These are phyloP conservation scores for Epizoanthus fatuus DNA, from an alignment of 92 coral and sea anemone genomes.

Conservation along the genomic window DNA sequence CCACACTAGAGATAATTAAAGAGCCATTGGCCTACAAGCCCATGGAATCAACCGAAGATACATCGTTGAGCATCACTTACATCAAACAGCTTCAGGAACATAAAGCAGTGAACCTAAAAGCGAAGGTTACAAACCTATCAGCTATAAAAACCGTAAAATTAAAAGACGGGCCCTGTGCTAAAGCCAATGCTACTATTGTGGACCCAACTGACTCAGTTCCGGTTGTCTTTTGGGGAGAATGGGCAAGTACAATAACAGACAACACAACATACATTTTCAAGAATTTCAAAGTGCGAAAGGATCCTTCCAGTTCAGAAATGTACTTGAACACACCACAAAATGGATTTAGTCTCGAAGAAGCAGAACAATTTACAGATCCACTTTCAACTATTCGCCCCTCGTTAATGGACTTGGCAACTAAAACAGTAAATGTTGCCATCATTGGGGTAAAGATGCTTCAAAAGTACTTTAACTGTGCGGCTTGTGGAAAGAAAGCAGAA, in stretches of 20 bases:
- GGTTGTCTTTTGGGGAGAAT: conserved; percentile 34
- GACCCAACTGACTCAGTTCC: conserved; percentile 46
- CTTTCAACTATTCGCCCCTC: conserved; percentile 12
- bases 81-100: conserved; percentile 23
- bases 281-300: not conserved
- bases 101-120: conserved; percentile 37
- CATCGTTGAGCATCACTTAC: conserved; percentile 15
- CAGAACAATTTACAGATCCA: conserved; percentile 3
- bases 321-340: conserved; percentile 3
- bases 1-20: conserved; percentile 10
- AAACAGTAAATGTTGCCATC: conserved; percentile 18
- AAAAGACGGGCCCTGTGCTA: conserved; percentile 22
- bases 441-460: conserved; percentile 33
- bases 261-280: conserved; percentile 22
- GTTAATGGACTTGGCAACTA: conserved; percentile 17
- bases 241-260: conserved; percentile 14
- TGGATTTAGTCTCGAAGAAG: not conserved
- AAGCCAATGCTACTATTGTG: conserved; percentile 34
- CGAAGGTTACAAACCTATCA: conserved; percentile 13
- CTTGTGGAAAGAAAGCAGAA: conserved; percentile 28
- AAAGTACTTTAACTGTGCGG: conserved; percentile 26
- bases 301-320: not conserved
- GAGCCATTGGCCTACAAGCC: conserved; percentile 38
- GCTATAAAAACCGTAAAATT: conserved; percentile 27
- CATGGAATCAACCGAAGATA: conserved; percentile 3